These are phyloP conservation scores for Tuberolachnus salignus DNA, from an alignment of 2,888 invertebrate species.

Conservation along the genomic window DNA sequence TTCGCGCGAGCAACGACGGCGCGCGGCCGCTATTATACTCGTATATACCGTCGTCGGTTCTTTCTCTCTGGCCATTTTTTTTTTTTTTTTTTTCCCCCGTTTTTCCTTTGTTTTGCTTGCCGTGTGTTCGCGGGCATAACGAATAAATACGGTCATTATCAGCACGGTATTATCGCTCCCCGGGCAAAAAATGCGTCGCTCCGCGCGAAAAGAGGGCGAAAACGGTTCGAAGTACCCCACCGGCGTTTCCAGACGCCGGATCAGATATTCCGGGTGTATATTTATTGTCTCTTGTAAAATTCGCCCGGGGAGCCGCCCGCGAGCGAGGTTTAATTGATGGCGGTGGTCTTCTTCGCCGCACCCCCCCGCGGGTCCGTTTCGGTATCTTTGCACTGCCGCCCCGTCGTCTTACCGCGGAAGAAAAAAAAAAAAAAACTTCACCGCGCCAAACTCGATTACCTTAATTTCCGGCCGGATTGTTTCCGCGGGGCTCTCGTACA, in stretches of 20 bases:
- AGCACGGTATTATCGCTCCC: constrained; percentile 47
- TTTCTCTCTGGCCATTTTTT: not conserved
- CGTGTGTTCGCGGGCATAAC: constrained; percentile 14
- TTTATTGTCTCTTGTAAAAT: constrained; percentile 55
- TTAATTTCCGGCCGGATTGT: constrained; percentile 54
- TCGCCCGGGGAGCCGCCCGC: constrained; percentile 15
- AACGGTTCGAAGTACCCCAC: constrained; percentile 1
- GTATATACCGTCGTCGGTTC: not conserved
- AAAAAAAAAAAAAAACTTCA: constrained; percentile 36
- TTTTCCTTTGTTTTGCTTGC: constrained; percentile 20
- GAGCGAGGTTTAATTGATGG: constrained; percentile 53
- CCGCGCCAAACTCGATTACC: constrained; percentile 52
- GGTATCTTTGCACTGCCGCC: not conserved
- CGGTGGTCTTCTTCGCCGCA: too few relatives aligned
- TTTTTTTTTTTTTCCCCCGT: not conserved
- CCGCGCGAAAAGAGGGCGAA: constrained; percentile 31
- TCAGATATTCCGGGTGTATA: constrained; percentile 53
- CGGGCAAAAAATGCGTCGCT: constrained; percentile 35
- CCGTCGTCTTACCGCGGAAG: constrained; percentile 41
- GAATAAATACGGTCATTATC: constrained; percentile 51
- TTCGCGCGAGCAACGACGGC: not conserved
- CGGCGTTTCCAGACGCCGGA: constrained; percentile 35
- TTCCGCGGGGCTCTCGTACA: constrained; percentile 46
- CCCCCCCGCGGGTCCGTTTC: not conserved
- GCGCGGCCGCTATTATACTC: not conserved